Percentiles rank a stretch among this genome's conserved stretches.
phyloP scores from a whole-genome alignment of 2,888 invertebrate species.

The Noctua pronuba region DNA sequence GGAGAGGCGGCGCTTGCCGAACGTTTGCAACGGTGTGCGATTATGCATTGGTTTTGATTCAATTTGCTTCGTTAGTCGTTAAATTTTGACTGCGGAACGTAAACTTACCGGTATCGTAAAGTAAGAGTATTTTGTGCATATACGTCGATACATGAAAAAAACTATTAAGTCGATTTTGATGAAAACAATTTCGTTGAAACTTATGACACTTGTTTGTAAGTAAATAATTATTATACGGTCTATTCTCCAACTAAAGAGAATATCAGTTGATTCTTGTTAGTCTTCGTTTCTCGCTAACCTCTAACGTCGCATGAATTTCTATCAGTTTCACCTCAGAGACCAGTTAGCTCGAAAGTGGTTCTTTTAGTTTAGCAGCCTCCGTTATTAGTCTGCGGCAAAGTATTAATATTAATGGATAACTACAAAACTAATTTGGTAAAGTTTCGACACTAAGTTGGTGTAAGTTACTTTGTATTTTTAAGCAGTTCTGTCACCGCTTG shows the following conservation, averaged over 20 bases:
- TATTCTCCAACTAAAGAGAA: conserved; percentile 29
- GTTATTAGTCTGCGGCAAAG: conserved; percentile 47
- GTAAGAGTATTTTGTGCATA: background rate
- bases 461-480: conserved; percentile 43
- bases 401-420: conserved; percentile 61
- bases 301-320: conserved; percentile 61
- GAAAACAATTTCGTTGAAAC: background rate
- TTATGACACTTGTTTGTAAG: background rate
- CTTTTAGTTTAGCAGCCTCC: conserved; percentile 39
- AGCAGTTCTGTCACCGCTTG: conserved; percentile 39
- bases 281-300: conserved; percentile 27
- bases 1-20: conserved; percentile 27
- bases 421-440: conserved; percentile 56
- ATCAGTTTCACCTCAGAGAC: conserved; percentile 58
- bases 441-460: conserved; percentile 24
- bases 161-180: background rate
- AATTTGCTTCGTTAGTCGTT: conserved; percentile 9
- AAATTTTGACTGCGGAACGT: conserved; percentile 13
- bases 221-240: background rate
- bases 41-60: conserved; percentile 34
- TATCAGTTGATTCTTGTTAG: conserved; percentile 48
- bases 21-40: conserved; percentile 30
- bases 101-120: background rate
- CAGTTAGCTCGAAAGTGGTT: conserved; percentile 43
- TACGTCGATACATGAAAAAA: background rate